Conservation (phyloP, 2,888 invertebrate genomes). For the Monoplex corrugatus region DNA sequence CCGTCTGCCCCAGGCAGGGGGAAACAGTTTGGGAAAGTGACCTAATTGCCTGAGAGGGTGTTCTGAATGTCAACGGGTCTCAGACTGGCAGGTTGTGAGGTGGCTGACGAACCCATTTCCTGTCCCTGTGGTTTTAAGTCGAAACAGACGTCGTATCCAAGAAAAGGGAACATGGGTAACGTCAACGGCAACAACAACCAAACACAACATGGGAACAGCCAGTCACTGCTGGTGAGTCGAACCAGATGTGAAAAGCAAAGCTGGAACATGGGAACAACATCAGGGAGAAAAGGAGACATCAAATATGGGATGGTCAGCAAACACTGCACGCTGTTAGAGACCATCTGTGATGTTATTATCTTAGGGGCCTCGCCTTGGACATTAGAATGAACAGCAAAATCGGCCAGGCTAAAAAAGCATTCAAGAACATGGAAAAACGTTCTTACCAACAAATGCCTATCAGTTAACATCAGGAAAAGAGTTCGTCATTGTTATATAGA, state of each 20-base stretch:
- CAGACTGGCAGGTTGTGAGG: background rate
- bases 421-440: no score
- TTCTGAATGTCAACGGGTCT: background rate
- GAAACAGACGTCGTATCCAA: background rate
- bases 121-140: background rate
- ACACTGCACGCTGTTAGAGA: background rate
- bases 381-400: no score
- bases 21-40: background rate
- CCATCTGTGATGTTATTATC: no score
- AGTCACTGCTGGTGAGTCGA: background rate
- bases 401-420: no score
- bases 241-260: background rate
- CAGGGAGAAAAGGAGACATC: background rate
- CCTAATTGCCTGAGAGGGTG: conserved; percentile 15
- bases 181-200: background rate
- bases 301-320: background rate
- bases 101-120: conserved; percentile 17
- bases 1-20: background rate
- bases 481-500: no score
- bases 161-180: background rate
- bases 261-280: background rate
- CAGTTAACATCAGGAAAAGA: no score
- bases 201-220: background rate
- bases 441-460: no score
- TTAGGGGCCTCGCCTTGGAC: no score